Evolutionary conservation across 2,113 vertebrate species (phyloP).

Genomic region (Menidia beryllina): DNA sequence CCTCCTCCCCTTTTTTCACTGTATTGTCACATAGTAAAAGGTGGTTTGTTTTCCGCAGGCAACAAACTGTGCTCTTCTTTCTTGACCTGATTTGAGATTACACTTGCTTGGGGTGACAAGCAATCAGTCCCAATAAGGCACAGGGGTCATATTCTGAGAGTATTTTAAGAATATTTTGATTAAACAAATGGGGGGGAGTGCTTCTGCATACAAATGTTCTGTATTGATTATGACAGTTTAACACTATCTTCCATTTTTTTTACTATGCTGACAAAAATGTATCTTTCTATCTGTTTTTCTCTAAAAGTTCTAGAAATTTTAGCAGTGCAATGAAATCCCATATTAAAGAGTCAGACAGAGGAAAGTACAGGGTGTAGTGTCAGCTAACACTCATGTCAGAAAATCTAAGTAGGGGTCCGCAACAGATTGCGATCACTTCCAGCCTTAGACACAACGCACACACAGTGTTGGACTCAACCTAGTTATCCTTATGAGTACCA

Average conservation of each 20-base stretch:
- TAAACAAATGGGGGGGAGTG: neutral
- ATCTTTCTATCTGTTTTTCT: constrained; percentile 20
- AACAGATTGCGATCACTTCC: constrained; percentile 69
- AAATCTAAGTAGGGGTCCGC: constrained; percentile 62
- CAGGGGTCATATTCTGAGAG: constrained; percentile 24
- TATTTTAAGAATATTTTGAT: constrained; percentile 24
- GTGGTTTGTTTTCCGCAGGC: constrained; percentile 45
- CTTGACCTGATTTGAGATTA: constrained; percentile 54
- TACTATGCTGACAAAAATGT: neutral
- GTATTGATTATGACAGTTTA: constrained; percentile 28
- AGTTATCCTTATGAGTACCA: constrained; percentile 47
- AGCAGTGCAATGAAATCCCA: constrained; percentile 32
- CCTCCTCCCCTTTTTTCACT: constrained; percentile 24
- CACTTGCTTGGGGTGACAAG: constrained; percentile 36
- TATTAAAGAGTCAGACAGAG: constrained; percentile 12
- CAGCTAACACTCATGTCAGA: constrained; percentile 63
- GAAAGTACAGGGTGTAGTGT: constrained; percentile 58
- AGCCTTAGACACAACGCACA: constrained; percentile 50
- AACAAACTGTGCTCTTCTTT: constrained; percentile 33
- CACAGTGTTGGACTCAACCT: constrained; percentile 29
- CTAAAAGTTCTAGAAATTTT: constrained; percentile 10
- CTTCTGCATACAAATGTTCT: neutral
- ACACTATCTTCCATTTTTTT: constrained; percentile 27
- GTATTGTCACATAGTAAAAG: constrained; percentile 45
- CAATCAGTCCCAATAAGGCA: constrained; percentile 19